Percentiles rank a stretch among this genome's conserved stretches.
phyloP scores from a whole-genome alignment of 2,888 invertebrate species.

The Oxyscelio sp. region DNA sequence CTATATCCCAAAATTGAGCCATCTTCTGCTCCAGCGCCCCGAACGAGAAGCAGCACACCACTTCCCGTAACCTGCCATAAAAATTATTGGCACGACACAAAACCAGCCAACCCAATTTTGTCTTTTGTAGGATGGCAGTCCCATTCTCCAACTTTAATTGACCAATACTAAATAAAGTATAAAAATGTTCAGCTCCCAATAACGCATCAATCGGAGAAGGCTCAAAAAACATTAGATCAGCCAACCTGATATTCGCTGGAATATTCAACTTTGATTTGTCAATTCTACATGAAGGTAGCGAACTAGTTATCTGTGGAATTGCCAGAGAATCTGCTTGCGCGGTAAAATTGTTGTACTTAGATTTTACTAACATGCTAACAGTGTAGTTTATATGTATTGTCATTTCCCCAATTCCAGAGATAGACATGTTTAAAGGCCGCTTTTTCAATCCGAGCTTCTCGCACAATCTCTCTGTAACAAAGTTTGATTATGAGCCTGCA shows the following conservation, averaged over 20 bases:
- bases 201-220: slow-evolving; percentile 49
- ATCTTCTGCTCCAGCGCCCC: no score
- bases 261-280: slow-evolving; percentile 61
- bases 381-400: not conserved
- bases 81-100: no score
- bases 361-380: not conserved
- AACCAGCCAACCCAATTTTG: slow-evolving; percentile 46
- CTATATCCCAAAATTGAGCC: no score
- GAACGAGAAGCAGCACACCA: no score
- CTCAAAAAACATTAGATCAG: slow-evolving; percentile 48
- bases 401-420: not conserved
- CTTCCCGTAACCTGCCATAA: no score
- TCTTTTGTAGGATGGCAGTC: slow-evolving; percentile 37
- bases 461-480: slow-evolving; percentile 8
- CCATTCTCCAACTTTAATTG: slow-evolving; percentile 18
- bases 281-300: slow-evolving; percentile 43
- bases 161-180: slow-evolving; percentile 20
- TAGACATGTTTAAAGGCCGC: not conserved
- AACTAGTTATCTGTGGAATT: not conserved
- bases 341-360: not conserved
- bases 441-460: not conserved
- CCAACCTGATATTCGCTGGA: slow-evolving; percentile 43
- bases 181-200: slow-evolving; percentile 39
- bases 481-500: slow-evolving; percentile 7
- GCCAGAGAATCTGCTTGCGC: not conserved